phyloP scores from a whole-genome alignment of 1,140 invertebrate species.

The Drosophila mauritiana region DNA sequence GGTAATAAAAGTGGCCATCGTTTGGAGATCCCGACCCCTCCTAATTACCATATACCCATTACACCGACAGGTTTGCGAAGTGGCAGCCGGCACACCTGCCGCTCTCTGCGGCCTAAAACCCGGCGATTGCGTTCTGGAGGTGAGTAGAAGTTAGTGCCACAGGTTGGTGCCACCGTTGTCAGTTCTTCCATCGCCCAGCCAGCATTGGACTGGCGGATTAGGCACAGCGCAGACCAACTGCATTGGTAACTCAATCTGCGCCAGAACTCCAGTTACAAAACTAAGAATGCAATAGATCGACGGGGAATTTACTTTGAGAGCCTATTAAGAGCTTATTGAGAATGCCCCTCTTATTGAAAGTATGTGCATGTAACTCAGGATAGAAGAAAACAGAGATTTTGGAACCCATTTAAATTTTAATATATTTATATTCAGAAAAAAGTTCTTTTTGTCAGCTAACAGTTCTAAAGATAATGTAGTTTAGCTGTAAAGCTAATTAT shows the following conservation, averaged over 20 bases:
- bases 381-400: too few relatives aligned
- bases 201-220: not conserved
- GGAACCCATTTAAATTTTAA: too few relatives aligned
- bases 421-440: too few relatives aligned
- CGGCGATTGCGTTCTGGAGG: slow-evolving; percentile 88
- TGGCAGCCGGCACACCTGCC: slow-evolving; percentile 85
- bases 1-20: slow-evolving; percentile 81
- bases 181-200: too few relatives aligned
- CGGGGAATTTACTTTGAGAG: not conserved
- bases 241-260: not conserved
- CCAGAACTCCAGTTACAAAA: not conserved
- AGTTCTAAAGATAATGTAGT: too few relatives aligned
- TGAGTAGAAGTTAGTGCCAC: slow-evolving; percentile 47
- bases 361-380: too few relatives aligned
- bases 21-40: slow-evolving; percentile 3
- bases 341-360: too few relatives aligned
- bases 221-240: not conserved
- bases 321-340: too few relatives aligned
- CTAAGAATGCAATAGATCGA: not conserved
- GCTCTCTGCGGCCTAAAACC: slow-evolving; percentile 84
- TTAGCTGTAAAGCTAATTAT: too few relatives aligned
- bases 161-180: not conserved
- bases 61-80: slow-evolving; percentile 83
- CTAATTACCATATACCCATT: slow-evolving; percentile 63
- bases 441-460: too few relatives aligned